Conservation (phyloP, 2,113 vertebrate species). For the Lota lota region DNA sequence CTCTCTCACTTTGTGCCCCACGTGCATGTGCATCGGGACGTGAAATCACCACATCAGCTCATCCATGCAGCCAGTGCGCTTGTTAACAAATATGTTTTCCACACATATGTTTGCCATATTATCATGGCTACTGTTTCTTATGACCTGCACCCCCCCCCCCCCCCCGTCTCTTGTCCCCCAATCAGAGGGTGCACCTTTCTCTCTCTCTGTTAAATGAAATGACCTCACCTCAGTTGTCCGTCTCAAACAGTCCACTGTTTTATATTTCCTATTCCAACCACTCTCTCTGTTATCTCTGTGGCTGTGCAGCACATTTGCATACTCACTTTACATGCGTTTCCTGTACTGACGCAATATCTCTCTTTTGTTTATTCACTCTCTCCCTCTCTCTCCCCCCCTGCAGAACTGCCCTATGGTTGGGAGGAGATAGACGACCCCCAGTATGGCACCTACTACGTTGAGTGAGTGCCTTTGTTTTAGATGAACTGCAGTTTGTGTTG, state of each 20-base stretch:
- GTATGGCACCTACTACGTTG: slow-evolving; percentile 95
- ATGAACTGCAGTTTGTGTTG: background rate
- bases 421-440: slow-evolving; percentile 98
- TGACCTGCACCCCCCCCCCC: background rate
- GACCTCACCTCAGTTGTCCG: too few species aligned
- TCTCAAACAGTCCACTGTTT: too few species aligned
- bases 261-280: background rate
- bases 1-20: background rate
- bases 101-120: slow-evolving; percentile 30
- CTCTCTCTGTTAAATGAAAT: too few species aligned
- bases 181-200: too few species aligned
- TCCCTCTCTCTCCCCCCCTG: slow-evolving; percentile 28
- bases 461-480: slow-evolving; percentile 79
- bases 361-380: background rate
- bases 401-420: slow-evolving; percentile 98
- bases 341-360: background rate
- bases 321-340: slow-evolving; percentile 19
- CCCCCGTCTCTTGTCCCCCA: too few species aligned
- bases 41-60: slow-evolving; percentile 27
- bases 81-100: slow-evolving; percentile 19
- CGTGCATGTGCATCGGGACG: slow-evolving; percentile 38
- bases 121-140: slow-evolving; percentile 21
- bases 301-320: background rate
- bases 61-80: slow-evolving; percentile 26
- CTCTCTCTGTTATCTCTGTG: slow-evolving; percentile 10